A percentile compares a stretch with the other conserved stretches of the same genome.
phyloP scores from a whole-genome alignment of 2,797 vertebrate species.

The Enteromius trimaculatus region DNA sequence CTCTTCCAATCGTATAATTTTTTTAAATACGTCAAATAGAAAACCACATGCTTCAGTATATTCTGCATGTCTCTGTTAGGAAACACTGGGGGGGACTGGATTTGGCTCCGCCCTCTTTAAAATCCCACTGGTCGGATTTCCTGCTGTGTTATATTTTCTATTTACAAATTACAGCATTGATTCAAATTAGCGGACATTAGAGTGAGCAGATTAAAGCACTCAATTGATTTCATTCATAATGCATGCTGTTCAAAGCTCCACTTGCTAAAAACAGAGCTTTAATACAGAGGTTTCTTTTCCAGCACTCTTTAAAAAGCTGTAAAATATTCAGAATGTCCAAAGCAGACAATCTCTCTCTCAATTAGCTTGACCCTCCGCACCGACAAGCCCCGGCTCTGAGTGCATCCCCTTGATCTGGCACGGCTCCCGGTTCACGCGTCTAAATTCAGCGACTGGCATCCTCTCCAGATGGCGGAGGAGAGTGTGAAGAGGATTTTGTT shows the following conservation, averaged over 20 bases:
- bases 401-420: conserved; percentile 72
- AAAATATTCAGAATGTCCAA: background rate
- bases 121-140: background rate
- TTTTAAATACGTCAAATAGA: background rate
- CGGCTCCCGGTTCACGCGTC: conserved; percentile 61
- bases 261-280: background rate
- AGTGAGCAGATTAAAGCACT: conserved; percentile 14
- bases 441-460: conserved; percentile 75
- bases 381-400: conserved; percentile 65
- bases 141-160: background rate
- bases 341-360: background rate
- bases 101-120: background rate
- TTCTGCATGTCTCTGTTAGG: background rate
- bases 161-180: background rate
- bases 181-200: background rate
- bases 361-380: conserved; percentile 42
- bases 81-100: too few species aligned
- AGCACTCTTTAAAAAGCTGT: background rate
- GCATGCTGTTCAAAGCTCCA: background rate
- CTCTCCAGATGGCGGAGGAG: conserved; percentile 76
- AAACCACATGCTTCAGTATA: background rate
- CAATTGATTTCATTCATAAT: conserved; percentile 3
- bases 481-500: conserved; percentile 69
- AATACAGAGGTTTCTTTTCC: background rate
- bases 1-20: background rate